Evolutionary conservation across 2,888 invertebrate genomes (phyloP), one percentile per base, ranked within the genome.

Genomic region (Thereva unica): DNA sequence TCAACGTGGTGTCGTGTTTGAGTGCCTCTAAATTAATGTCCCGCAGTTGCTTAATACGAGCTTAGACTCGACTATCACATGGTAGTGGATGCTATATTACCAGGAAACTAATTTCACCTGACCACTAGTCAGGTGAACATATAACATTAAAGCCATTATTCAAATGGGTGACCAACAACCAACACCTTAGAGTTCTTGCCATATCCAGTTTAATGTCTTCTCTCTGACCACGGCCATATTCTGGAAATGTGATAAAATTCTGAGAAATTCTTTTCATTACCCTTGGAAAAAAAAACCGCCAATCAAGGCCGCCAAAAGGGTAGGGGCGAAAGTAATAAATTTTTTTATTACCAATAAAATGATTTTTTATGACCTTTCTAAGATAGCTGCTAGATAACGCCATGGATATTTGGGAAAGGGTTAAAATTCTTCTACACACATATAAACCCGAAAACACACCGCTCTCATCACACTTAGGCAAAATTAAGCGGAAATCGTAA

Each of bases 11-110:
- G 59, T 49, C 40, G 47, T 23, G 6, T 8, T 41, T 59, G 59
- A 59, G 59, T 59, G 59, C 38, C 47, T 49, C 49, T 59, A 59
- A n/a, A 59, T 59, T 59, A 59, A 49, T 49, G 59, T 59, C 47
- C 49, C 49, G 44, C 35, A n/a, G 56, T 56, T 37, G 42, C 44
- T 56, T 45, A n/a, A 45, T 38, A 38, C 40, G 59, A 59, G 47
- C 45, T 59, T 45, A 49, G 42, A 59, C 23, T n/a, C n/a, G n/a
- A n/a, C n/a, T 12, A 47, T 47, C 59, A 59, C 47, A 47, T 59
- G 59, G 45, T 57, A 7, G 45, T 55, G 55, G 55, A 10, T 45
- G 47, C 42, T 45, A n/a, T 38, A 47, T 59, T 47, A 47, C 45
- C 47, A 47, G 37, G 42, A 38, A 59, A 45, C 42, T 38, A 59